Evolutionary conservation across 2,888 invertebrate species (phyloP), one percentile per base, ranked within the genome.

Genomic region (Lycaena phlaeas): DNA sequence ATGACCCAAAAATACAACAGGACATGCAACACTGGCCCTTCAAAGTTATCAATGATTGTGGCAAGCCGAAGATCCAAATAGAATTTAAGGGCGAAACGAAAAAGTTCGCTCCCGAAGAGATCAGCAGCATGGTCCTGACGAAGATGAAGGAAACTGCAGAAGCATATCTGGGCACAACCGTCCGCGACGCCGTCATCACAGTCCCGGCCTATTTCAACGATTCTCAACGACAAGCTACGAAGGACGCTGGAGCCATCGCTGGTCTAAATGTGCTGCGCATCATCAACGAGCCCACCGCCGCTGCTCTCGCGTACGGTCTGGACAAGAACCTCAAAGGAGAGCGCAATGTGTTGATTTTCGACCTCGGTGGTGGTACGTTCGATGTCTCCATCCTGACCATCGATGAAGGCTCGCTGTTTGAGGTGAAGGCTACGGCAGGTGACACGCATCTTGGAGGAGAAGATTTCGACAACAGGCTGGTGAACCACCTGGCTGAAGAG

Each of bases 11-110:
- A 54, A 92, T 94, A 17, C 92, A 93, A 57, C 86, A 87, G 28
- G 94, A 95, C 64, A 90, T 92, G 86, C 89, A 92, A 56, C 90
- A 91, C 53, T 95, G 94, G 94, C 93, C 94, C 1, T 95, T 95
- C 73, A 87, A 86, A 56, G 90, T 92, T 1, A 61, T 89, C 38
- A 89, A 73, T 51, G 90, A 90, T 38, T 72, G 76, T 36, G 87
- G 89, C 27, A 91, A 90, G 51, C 90, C 90, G 0, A 90, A 89
- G 63, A 88, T 91, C 36, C 86, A 88, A 63, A 88, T 90, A 0
- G 87, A 90, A 51, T 89, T 87, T 62, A 90, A 89, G 52, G 89
- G 89, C 1, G 89, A 89, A 63, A 65, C 53, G 10, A 91, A 91
- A 61, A 74, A 62, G 38, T 91, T 91, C 59, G 86, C 88, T 6